These are phyloP conservation scores for Steinernema hermaphroditum DNA, from an alignment of 2,888 invertebrate species.

Conservation along the genomic window DNA sequence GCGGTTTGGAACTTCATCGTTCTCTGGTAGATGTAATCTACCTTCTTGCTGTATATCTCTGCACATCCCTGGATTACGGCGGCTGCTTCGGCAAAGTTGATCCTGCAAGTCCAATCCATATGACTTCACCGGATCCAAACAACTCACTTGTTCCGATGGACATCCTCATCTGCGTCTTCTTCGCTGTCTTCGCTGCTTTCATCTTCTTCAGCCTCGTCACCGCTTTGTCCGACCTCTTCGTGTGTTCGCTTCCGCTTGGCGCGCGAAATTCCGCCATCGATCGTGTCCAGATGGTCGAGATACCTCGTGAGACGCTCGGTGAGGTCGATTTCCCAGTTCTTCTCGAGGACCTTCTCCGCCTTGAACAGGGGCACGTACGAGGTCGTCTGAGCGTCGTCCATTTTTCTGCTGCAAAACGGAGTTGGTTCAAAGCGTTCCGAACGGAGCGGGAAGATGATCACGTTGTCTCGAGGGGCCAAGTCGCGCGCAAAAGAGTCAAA, in stretches of 20 bases:
- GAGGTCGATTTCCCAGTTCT: conserved; percentile 12
- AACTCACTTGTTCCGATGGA: background rate
- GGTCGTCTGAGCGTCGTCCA: too few relatives aligned
- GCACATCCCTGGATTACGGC: conserved; percentile 19
- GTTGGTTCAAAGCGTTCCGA: too few relatives aligned
- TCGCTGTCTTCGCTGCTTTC: background rate
- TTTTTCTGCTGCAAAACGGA: too few relatives aligned
- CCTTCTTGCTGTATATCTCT: conserved; percentile 20
- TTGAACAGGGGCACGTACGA: background rate
- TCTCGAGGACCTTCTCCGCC: conserved; percentile 12
- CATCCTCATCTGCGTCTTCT: background rate
- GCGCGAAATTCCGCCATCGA: background rate
- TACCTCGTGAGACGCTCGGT: background rate
- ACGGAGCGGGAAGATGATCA: too few relatives aligned
- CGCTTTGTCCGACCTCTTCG: background rate
- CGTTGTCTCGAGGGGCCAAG: too few relatives aligned
- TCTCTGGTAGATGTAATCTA: conserved; percentile 7
- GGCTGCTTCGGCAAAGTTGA: conserved; percentile 23
- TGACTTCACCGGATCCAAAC: background rate
- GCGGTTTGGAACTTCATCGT: conserved; percentile 9
- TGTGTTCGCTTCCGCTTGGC: background rate
- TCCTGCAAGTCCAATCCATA: background rate
- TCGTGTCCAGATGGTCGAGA: background rate
- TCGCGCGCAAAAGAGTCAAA: too few relatives aligned
- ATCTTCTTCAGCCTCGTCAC: background rate